phyloP scores from a whole-genome alignment of 2,888 invertebrate genomes.

The Agrotis clavis region DNA sequence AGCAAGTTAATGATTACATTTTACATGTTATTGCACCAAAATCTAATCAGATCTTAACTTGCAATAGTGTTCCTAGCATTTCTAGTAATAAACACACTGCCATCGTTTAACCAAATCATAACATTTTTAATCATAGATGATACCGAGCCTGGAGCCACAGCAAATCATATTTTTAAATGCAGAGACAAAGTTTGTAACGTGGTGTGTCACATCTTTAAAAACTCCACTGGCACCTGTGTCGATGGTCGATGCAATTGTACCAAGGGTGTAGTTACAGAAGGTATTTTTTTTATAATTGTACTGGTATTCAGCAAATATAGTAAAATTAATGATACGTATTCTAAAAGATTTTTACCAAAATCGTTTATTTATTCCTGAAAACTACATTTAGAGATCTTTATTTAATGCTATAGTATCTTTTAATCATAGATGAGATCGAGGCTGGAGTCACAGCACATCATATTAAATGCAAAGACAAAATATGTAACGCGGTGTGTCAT shows the following conservation, averaged over 20 bases:
- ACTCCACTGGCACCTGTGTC: constrained; percentile 26
- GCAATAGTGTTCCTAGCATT: no score
- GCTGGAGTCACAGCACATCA: background rate
- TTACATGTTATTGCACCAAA: no score
- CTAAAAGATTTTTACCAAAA: no score
- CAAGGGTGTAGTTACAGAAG: constrained; percentile 2
- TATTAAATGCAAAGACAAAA: constrained; percentile 8
- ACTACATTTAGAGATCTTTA: no score
- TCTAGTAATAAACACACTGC: no score
- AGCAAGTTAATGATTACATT: background rate
- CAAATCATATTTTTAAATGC: background rate
- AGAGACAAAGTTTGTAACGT: constrained; percentile 13
- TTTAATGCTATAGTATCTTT: background rate
- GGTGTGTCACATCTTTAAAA: constrained; percentile 13
- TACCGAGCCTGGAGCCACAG: background rate
- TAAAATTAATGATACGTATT: no score
- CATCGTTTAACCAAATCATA: no score
- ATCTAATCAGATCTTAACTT: no score
- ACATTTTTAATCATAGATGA: constrained; percentile 10
- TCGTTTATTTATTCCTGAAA: no score
- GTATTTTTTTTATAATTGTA: background rate
- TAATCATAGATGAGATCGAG: constrained; percentile 20
- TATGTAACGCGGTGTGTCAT: constrained; percentile 24
- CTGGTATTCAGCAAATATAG: background rate
- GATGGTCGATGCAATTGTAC: constrained; percentile 45